These are phyloP conservation scores for Borostomias antarcticus DNA, from an alignment of 2,797 vertebrate genomes.

Conservation along the genomic window DNA sequence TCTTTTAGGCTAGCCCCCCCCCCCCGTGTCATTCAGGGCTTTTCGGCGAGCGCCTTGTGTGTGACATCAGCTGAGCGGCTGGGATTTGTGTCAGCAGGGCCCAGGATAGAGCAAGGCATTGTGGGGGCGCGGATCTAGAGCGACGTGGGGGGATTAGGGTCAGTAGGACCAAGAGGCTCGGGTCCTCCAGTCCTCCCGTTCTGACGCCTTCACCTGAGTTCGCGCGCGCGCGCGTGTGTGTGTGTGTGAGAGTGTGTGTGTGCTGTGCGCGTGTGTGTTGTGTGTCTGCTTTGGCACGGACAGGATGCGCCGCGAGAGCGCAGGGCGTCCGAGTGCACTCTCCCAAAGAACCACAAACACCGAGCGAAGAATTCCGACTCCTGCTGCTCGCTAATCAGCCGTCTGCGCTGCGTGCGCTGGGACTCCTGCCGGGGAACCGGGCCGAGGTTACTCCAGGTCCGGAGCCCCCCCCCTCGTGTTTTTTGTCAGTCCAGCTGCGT, in stretches of 20 bases:
- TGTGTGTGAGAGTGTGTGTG: not conserved
- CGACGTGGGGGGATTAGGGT: constrained; percentile 71
- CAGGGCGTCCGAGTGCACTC: not conserved
- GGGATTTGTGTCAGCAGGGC: constrained; percentile 56
- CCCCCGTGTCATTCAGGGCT: constrained; percentile 2
- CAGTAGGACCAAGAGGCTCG: constrained; percentile 68
- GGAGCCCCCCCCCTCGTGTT: constrained; percentile 55
- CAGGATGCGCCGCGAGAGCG: constrained; percentile 39
- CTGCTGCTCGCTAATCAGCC: constrained; percentile 42
- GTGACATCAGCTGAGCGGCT: constrained; percentile 42
- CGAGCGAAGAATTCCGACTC: constrained; percentile 54
- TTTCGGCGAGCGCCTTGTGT: not conserved
- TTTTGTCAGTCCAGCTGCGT: constrained; percentile 72
- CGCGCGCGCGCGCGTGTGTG: not conserved
- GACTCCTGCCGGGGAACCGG: not conserved
- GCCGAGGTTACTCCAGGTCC: constrained; percentile 34
- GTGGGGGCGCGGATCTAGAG: constrained; percentile 68
- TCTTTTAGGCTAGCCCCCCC: constrained; percentile 1
- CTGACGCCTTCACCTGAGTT: too few relatives aligned
- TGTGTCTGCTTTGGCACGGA: constrained; percentile 12
- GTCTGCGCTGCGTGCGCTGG: constrained; percentile 42
- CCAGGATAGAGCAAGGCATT: constrained; percentile 43
- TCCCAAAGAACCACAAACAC: not conserved
- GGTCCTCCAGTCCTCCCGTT: constrained; percentile 23
- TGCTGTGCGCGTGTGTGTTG: not conserved